These are phyloP conservation scores for Acanthisitta chloris DNA, from an alignment of 2,113 vertebrate species.

Conservation along the genomic window DNA sequence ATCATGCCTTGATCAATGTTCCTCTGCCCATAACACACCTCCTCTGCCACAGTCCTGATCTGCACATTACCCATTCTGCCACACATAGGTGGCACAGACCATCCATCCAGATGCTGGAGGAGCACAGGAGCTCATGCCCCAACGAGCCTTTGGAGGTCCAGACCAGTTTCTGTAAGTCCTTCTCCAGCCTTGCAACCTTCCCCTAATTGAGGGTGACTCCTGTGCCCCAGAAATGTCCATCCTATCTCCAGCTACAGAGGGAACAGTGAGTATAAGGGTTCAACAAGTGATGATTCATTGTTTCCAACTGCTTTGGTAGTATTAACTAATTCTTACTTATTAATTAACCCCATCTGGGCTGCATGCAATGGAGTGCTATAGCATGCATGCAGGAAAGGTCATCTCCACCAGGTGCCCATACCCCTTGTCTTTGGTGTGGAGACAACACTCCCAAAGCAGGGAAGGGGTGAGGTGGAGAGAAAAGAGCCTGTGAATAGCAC, in stretches of 20 bases:
- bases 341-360: not conserved
- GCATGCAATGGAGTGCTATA: not conserved
- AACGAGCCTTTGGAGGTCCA: not conserved
- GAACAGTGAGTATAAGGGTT: not conserved
- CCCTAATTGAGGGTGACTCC: not conserved
- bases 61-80: fast-evolving
- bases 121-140: not conserved
- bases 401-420: not conserved
- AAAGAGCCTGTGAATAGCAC: not conserved
- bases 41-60: not conserved
- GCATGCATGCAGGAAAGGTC: not conserved
- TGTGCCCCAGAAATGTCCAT: not conserved
- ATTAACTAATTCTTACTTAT: not conserved
- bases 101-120: not conserved
- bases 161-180: not conserved
- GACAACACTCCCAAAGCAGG: not conserved
- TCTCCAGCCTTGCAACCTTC: not conserved
- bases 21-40: not conserved
- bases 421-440: not conserved
- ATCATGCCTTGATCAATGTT: not conserved
- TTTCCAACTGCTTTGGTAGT: not conserved
- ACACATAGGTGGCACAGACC: fast-evolving
- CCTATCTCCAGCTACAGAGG: not conserved
- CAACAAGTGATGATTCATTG: not conserved
- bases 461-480: not conserved